These are phyloP conservation scores for Alethe castanea DNA, from an alignment of 2,113 vertebrate species.

Conservation along the genomic window DNA sequence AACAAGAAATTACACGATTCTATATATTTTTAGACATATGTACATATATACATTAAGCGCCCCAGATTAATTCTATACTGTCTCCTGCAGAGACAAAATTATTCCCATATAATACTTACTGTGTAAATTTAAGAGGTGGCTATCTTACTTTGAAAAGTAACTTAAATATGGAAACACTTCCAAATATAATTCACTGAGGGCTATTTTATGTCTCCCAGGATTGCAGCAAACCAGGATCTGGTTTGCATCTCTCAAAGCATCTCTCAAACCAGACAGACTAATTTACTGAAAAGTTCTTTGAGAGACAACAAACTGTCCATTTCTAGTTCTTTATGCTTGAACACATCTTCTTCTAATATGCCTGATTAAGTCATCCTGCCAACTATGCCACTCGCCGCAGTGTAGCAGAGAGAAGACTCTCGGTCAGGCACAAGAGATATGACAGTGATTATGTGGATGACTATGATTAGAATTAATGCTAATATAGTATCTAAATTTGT, in stretches of 20 bases:
- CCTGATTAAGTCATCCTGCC: neutral
- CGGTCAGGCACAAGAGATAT: fast-evolving
- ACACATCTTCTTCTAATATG: neutral
- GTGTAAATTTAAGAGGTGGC: neutral
- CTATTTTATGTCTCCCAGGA: neutral
- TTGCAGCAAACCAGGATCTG: neutral
- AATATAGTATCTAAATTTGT: neutral
- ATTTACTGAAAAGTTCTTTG: neutral
- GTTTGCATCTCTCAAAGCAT: neutral
- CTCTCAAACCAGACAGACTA: neutral
- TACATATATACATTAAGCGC: neutral
- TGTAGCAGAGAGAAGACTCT: neutral
- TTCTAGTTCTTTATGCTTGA: neutral
- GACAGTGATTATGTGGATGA: neutral
- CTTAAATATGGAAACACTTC: neutral
- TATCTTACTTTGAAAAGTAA: neutral
- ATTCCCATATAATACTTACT: neutral
- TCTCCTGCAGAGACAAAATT: neutral
- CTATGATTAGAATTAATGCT: neutral
- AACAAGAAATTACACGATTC: neutral
- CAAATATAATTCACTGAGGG: neutral
- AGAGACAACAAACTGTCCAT: neutral
- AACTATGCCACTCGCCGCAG: fast-evolving
- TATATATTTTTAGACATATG: neutral
- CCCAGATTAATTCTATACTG: neutral